Base-by-base conservation (phyloP, 2,797 vertebrate species). In the Falco peregrinus region DNA sequence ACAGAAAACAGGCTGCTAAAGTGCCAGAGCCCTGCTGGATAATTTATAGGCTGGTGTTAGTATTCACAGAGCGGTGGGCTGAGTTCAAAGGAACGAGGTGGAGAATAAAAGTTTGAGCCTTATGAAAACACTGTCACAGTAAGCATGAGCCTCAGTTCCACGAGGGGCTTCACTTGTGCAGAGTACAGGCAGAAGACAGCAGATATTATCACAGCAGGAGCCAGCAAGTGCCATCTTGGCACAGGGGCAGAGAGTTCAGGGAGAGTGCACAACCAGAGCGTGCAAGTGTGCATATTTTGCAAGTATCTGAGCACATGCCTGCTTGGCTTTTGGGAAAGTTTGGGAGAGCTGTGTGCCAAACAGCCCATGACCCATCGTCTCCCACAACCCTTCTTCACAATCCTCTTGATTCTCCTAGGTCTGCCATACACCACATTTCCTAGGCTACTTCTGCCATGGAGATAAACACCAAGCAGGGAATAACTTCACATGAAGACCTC, bases 11-110 rank as follows among this genome's bases (percentile, higher is more conserved):
- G 95, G 83, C 97, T 28, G 59, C 96, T 97, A 88, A 97, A 96
- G 95, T 89, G 87, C 97, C 87, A 96, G 41, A 96, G 95, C 90
- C 91, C 95, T 89, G 61, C 90, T 98, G 91, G 98, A 98, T 98
- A 98, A 98, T 97, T 98, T 97, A 98, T 97, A 89, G 93, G 83
- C 95, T 95, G 90, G 91, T 60, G 18, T 81, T 97, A 97, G 97
- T 92, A 98, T 96, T 97, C 97, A 97, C 84, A 92, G 93, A 96
- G 73, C 39, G 3, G 47, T 88, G 90, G 96, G 77, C 95, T 97
- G 89, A 97, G 97, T 97, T 98, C 96, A 98, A 95, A 98, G 84
- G 90, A 97, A 97, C 1, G 47, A 95, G 74, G 92, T 94, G 47
- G 85, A 96, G 65, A 96, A 97, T 68, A 84, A 81, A 97, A 96